Evolutionary conservation across 2,113 vertebrate genomes (phyloP).

Genomic region (Chaenogobius annularis): DNA sequence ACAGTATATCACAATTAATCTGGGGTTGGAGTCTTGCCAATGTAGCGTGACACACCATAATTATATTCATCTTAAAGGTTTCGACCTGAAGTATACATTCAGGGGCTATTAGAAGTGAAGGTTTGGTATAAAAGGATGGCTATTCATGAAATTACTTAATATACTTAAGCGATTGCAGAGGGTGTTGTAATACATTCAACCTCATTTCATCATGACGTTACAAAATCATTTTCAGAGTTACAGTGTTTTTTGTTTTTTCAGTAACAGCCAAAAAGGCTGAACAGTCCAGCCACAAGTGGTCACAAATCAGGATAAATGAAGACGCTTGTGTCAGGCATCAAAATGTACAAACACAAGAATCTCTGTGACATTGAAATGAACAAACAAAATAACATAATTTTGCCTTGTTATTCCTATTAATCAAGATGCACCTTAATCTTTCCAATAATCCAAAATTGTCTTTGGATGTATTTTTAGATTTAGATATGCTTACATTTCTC

Average conservation of each 20-base stretch:
- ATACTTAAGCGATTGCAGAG: neutral
- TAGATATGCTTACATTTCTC: neutral
- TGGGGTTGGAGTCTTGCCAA: neutral
- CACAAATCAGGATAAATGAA: neutral
- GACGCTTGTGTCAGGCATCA: neutral
- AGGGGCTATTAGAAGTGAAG: neutral
- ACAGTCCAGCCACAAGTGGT: neutral
- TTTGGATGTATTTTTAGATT: too few relatives aligned
- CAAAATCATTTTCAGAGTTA: neutral
- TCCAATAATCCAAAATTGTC: too few relatives aligned
- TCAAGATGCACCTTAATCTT: too few relatives aligned
- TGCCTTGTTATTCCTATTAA: neutral
- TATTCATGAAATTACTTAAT: neutral
- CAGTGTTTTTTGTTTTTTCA: neutral
- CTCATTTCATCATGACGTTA: neutral
- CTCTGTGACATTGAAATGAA: too few relatives aligned
- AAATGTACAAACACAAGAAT: too few relatives aligned
- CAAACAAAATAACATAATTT: too few relatives aligned
- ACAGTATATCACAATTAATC: neutral
- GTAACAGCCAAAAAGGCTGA: too few relatives aligned
- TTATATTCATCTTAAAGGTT: slow-evolving; percentile 5
- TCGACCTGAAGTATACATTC: neutral
- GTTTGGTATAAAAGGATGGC: neutral
- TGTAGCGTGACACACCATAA: neutral
- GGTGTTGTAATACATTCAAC: neutral